phyloP scores from a whole-genome alignment of 2,888 invertebrate species.

The Podabrus alpinus region DNA sequence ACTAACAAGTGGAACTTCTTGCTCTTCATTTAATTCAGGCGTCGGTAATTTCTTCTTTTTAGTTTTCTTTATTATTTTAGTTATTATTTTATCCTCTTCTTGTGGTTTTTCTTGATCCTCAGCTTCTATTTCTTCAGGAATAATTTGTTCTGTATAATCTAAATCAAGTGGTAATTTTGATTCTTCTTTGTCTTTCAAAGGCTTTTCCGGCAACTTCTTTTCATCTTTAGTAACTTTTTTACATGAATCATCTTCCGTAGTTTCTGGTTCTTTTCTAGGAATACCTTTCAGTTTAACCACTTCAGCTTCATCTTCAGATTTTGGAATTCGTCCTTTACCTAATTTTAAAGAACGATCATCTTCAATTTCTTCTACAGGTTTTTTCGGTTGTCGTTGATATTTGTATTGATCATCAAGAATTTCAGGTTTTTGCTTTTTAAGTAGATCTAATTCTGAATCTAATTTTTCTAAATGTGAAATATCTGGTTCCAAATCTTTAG shows the following conservation, averaged over 20 bases:
- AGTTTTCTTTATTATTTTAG: background rate
- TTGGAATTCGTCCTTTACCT: conserved; percentile 56
- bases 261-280: conserved; percentile 48
- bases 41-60: conserved; percentile 45
- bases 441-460: conserved; percentile 51
- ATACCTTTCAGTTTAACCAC: conserved; percentile 52
- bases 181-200: background rate
- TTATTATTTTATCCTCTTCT: conserved; percentile 1
- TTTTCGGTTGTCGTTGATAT: conserved; percentile 38
- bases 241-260: conserved; percentile 37
- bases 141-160: conserved; percentile 30
- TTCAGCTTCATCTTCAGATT: conserved; percentile 45
- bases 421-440: conserved; percentile 55
- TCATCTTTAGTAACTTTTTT: conserved; percentile 47
- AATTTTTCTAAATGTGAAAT: conserved; percentile 57
- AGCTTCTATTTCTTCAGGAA: conserved; percentile 43
- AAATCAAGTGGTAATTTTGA: background rate
- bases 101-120: conserved; percentile 7
- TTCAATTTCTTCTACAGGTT: conserved; percentile 48
- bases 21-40: conserved; percentile 45
- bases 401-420: conserved; percentile 37
- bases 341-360: conserved; percentile 51
- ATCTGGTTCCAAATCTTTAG: conserved; percentile 52
- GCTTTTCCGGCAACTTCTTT: conserved; percentile 8
- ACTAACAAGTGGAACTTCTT: background rate